Evolutionary conservation across 2,113 vertebrate genomes (phyloP).

Genomic region (Macaca fascicularis): T2T-MFA8v1.1 NC_088376.1:159065001-159065500

Average conservation of each 20-base stretch:
- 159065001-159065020: background rate
- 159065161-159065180: background rate
- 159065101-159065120: background rate
- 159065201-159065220: background rate
- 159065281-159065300: background rate
- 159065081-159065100: background rate
- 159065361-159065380: background rate
- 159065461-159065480: background rate
- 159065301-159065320: background rate
- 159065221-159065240: background rate
- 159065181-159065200: background rate
- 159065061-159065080: background rate
- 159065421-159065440: background rate
- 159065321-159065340: background rate
- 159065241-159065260: background rate
- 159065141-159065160: background rate
- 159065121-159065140: background rate
- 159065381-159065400: background rate
- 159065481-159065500: background rate
- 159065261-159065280: background rate
- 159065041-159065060: background rate
- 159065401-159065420: background rate
- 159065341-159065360: constrained; percentile 17
- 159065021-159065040: background rate
- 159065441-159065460: background rate